Evolutionary conservation across 2,888 invertebrate genomes (phyloP).

Genomic region (Osmoderma eremita): DNA sequence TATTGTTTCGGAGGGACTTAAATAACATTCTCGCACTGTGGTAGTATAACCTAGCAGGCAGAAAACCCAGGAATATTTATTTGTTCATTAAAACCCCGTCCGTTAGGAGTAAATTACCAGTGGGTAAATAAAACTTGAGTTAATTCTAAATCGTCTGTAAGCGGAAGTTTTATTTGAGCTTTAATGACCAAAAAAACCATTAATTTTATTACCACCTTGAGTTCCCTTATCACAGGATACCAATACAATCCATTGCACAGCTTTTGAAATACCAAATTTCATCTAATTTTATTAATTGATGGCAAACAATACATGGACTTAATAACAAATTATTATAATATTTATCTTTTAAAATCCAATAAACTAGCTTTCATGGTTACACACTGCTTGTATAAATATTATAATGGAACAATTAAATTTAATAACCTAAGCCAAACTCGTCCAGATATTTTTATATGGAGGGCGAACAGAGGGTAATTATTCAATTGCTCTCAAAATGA

Average conservation of each 20-base stretch:
- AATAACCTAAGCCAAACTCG: background rate
- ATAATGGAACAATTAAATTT: no score
- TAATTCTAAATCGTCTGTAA: constrained; percentile 19
- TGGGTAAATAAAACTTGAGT: constrained; percentile 25
- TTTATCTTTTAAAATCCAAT: no score
- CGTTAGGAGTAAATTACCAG: constrained; percentile 24
- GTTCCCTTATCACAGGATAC: background rate
- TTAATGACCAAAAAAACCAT: background rate
- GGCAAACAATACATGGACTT: no score
- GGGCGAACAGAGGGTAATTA: background rate
- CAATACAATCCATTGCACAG: background rate
- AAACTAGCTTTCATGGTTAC: no score
- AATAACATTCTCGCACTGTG: constrained; percentile 2
- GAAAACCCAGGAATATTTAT: constrained; percentile 25
- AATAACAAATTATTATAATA: no score
- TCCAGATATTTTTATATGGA: background rate
- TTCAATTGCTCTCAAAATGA: constrained; percentile 4
- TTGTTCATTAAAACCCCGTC: constrained; percentile 28
- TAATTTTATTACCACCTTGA: background rate
- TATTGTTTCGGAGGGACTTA: constrained; percentile 16
- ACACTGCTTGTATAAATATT: no score
- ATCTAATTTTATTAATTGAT: no score
- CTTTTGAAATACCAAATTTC: background rate
- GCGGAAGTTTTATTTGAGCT: constrained; percentile 3
- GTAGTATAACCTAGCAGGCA: background rate